Percentiles rank a stretch among this genome's conserved stretches.
Conservation (phyloP, 2,888 invertebrate species). For the Drosophila longiperda region DNA sequence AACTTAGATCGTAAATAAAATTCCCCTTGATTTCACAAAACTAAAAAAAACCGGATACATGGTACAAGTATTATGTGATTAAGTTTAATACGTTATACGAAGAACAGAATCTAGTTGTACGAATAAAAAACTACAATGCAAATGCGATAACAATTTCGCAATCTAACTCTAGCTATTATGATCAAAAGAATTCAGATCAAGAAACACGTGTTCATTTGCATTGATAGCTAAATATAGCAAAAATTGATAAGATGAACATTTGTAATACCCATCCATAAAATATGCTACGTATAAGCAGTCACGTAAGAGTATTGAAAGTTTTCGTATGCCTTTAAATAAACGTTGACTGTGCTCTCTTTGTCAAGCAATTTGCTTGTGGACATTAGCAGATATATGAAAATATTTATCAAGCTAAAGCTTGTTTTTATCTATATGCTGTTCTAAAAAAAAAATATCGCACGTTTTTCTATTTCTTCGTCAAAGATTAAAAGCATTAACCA, state of each 20-base stretch:
- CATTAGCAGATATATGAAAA: background rate
- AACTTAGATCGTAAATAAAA: background rate
- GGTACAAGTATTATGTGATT: background rate
- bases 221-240: constrained; percentile 20
- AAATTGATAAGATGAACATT: background rate
- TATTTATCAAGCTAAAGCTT: background rate
- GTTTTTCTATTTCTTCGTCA: background rate
- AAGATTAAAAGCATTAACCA: background rate
- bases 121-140: constrained; percentile 12
- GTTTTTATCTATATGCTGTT: background rate
- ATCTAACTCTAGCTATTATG: background rate
- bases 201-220: constrained; percentile 1
- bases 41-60: background rate
- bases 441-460: background rate
- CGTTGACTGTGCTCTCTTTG: background rate
- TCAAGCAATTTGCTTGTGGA: background rate
- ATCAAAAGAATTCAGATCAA: background rate
- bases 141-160: constrained; percentile 9
- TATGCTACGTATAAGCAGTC: constrained; percentile 31
- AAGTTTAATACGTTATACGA: background rate
- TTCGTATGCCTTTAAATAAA: background rate
- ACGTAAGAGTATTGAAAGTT: constrained; percentile 35
- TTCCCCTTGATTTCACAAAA: background rate
- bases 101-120: background rate
- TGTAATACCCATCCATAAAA: constrained; percentile 3